Evolutionary conservation across 2,113 vertebrate genomes (phyloP), one percentile per base, ranked within the genome.

Genomic region (Psilopsiagon aurifrons): DNA sequence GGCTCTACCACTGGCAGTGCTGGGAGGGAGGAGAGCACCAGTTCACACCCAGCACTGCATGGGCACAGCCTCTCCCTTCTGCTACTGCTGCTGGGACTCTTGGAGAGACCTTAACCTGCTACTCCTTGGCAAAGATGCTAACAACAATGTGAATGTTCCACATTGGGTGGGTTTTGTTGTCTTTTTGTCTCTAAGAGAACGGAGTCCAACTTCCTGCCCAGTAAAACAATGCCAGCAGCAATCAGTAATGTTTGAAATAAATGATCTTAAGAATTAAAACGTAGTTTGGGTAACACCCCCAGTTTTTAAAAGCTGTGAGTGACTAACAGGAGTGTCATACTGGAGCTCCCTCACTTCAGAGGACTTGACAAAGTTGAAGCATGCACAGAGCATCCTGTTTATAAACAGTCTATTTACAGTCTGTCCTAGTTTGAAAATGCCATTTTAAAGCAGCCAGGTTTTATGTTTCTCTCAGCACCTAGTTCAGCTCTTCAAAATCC

Each of bases 361-460:
- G 54, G 78, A 43, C 29, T 10, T 83, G 63, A 92, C 46, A 74
- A 90, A 92, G 59, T 67, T 88, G 73, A 80, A 91, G 59, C 25
- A 47, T 5, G 80, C 37, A 74, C 44, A 86, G 86, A 71, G 49
- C 59, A 63, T 86, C 67, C 84, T 95, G 90, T 93, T 95, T 91
- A 96, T 86, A 93, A 95, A 83, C 33, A 78, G 74, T 25, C 83
- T 85, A 86, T 91, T 95, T 88, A 51, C 63, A 93, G 77, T 14
- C 62, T 52, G 41, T 29, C 60, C n/a, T 91, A 51, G 67, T 83
- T 95, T 92, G 81, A 95, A 96, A 97, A 91, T 89, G 82, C 11
- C 49, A 57, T 93, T 89, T 87, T 66, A 91, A 91, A 66, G 57
- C 29, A 80, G 51, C 11, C 70, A 92, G 60, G 13, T 83, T 51